Evolutionary conservation across 2,113 vertebrate genomes (phyloP).

Genomic region (Myrmecophaga tridactyla): DNA sequence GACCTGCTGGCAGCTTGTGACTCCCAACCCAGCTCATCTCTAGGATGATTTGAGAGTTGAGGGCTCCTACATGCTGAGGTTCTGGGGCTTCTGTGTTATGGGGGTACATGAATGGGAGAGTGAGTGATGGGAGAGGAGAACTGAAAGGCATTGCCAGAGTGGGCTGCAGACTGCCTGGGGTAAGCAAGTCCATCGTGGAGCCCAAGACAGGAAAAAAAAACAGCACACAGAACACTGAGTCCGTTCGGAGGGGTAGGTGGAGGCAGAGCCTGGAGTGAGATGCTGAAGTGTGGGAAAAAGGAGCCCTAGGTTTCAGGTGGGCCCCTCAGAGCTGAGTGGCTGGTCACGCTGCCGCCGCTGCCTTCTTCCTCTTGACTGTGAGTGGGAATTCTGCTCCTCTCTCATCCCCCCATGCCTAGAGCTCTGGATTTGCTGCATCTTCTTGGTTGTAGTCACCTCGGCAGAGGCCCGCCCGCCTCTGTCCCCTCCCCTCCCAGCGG

Average conservation of each 20-base stretch:
- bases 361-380: not conserved
- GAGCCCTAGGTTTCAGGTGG: not conserved
- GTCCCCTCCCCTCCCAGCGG: fast-evolving
- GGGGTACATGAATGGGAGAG: too few relatives aligned
- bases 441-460: not conserved
- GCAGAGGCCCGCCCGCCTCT: not conserved
- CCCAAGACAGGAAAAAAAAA: not conserved
- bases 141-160: not conserved
- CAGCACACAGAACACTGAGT: not conserved
- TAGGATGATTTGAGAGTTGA: not conserved
- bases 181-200: not conserved
- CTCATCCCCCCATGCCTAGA: not conserved
- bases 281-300: fast-evolving
- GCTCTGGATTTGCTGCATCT: not conserved
- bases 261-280: not conserved
- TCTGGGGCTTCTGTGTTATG: not conserved
- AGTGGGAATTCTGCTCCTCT: not conserved
- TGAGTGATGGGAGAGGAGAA: not conserved
- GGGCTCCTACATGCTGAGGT: not conserved
- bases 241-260: not conserved
- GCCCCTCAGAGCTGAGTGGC: not conserved
- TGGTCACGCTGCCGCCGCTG: not conserved
- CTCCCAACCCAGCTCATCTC: not conserved
- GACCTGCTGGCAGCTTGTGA: not conserved
- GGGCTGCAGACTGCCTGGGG: fast-evolving